Evolutionary conservation across 2,797 vertebrate genomes (phyloP).

Genomic region (Oreochromis mossambicus): DNA sequence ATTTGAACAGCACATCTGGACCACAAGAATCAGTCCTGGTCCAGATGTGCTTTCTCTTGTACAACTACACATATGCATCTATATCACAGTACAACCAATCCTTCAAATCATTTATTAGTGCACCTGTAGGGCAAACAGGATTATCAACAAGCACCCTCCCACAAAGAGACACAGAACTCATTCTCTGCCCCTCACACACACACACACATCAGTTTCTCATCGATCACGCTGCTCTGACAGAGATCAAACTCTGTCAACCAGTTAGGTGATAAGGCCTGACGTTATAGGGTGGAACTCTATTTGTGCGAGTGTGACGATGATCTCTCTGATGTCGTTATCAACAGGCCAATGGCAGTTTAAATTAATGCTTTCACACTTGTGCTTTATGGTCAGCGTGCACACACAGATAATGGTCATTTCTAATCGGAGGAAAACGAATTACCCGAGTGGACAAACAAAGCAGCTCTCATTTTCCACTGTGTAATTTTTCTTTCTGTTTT

Average conservation of each 20-base stretch:
- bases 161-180: background rate
- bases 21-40: background rate
- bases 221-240: constrained; percentile 38
- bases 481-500: background rate
- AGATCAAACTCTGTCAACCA: constrained; percentile 16
- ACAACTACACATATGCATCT: background rate
- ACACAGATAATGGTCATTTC: background rate
- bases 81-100: background rate
- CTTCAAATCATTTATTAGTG: constrained; percentile 24
- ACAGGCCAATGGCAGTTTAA: constrained; percentile 76
- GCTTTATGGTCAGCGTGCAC: background rate
- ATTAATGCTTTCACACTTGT: constrained; percentile 28
- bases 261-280: constrained; percentile 39
- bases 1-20: background rate
- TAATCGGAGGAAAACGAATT: background rate
- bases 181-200: background rate
- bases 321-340: constrained; percentile 77
- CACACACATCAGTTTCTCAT: constrained; percentile 26
- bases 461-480: background rate
- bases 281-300: constrained; percentile 59
- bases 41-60: background rate
- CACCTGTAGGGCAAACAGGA: constrained; percentile 23
- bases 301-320: constrained; percentile 39
- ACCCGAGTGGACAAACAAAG: background rate
- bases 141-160: constrained; percentile 14